Conservation (phyloP, 1,140 invertebrate species). For the Nymphalis io region DNA sequence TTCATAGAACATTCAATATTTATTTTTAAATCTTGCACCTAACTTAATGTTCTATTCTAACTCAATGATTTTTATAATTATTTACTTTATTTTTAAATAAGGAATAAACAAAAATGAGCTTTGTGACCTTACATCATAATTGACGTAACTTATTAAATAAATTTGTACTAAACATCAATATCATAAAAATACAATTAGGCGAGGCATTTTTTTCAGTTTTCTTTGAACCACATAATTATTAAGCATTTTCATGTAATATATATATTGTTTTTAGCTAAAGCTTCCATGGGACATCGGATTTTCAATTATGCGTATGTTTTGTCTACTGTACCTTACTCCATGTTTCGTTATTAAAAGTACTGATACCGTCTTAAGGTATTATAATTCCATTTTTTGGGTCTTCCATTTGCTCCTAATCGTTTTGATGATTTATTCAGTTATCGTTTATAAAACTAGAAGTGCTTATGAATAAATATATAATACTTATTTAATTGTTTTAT, state of each 20-base stretch:
- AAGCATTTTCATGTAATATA: not conserved
- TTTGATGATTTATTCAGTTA: constrained; percentile 53
- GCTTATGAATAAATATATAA: constrained; percentile 2
- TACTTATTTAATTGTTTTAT: not conserved
- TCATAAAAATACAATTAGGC: too few relatives aligned
- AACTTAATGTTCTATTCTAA: not conserved
- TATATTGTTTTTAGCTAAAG: constrained; percentile 56
- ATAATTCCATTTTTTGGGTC: constrained; percentile 72
- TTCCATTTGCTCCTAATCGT: constrained; percentile 59
- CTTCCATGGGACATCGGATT: constrained; percentile 69
- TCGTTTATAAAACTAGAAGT: constrained; percentile 47
- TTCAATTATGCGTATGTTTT: constrained; percentile 69
- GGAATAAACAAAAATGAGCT: too few relatives aligned
- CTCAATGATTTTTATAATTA: too few relatives aligned
- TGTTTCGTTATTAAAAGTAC: constrained; percentile 57
- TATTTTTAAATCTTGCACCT: too few relatives aligned
- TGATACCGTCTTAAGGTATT: constrained; percentile 52
- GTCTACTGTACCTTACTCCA: constrained; percentile 66
- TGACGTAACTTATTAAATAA: not conserved
- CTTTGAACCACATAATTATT: not conserved
- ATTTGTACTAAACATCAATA: not conserved
- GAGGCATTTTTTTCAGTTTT: too few relatives aligned
- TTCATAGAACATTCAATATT: too few relatives aligned
- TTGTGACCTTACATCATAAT: too few relatives aligned
- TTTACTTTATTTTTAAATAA: too few relatives aligned